Conservation (phyloP, 2,888 invertebrate species). For the Andrena bucephala region DNA sequence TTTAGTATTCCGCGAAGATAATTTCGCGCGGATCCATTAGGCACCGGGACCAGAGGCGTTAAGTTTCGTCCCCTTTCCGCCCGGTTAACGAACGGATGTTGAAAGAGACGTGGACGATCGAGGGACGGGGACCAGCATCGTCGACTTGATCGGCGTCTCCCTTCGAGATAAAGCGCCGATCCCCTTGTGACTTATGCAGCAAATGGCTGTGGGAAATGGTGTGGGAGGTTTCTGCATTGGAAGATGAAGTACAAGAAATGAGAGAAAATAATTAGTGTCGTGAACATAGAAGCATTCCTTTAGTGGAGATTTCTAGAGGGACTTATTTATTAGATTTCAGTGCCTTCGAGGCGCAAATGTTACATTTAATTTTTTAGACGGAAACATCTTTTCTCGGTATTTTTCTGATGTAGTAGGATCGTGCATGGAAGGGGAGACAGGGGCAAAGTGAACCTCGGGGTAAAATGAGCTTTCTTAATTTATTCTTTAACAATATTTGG, state of each 20-base stretch:
- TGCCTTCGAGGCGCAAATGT: not conserved
- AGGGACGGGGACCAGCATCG: constrained; percentile 13
- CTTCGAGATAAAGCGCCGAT: constrained; percentile 21
- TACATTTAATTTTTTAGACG: no score
- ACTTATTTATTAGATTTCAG: not conserved
- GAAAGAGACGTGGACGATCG: constrained; percentile 37
- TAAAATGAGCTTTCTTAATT: no score
- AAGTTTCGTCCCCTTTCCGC: constrained; percentile 57
- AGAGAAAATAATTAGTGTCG: not conserved
- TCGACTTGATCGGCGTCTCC: constrained; percentile 29
- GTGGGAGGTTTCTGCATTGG: not conserved
- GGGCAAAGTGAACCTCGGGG: no score
- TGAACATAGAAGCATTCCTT: not conserved
- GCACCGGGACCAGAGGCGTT: constrained; percentile 56
- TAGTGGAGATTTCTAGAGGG: not conserved
- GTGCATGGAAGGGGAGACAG: no score
- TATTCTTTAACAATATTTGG: no score
- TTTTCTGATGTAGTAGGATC: no score
- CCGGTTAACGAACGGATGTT: constrained; percentile 23
- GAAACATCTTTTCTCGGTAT: no score
- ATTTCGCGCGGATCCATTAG: constrained; percentile 76
- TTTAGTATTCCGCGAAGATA: constrained; percentile 77
- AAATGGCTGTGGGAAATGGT: no score
- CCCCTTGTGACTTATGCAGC: constrained; percentile 14
- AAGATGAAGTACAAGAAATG: not conserved